These are phyloP conservation scores for Operophtera brumata DNA, from an alignment of 2,888 invertebrate species.

Conservation along the genomic window DNA sequence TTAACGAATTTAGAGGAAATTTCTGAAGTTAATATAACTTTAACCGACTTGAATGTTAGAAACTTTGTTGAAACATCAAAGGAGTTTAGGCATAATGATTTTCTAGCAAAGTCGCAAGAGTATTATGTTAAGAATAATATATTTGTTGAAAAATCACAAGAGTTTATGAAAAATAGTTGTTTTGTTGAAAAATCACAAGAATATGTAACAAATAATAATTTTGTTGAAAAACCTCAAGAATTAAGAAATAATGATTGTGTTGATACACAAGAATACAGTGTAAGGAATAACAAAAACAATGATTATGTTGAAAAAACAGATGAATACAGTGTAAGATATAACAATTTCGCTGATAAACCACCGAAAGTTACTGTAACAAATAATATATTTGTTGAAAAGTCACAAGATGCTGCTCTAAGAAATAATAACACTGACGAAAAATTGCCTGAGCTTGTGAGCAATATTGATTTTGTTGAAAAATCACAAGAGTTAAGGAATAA, in stretches of 20 bases:
- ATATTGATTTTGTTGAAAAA: conserved; percentile 3
- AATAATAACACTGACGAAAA: not conserved
- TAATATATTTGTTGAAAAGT: not conserved
- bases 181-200: conserved; percentile 11
- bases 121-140: not conserved
- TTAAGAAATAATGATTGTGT: conserved; percentile 2
- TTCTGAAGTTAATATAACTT: conserved; percentile 19
- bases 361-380: not conserved
- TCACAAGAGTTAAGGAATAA: not conserved
- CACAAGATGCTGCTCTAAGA: not conserved
- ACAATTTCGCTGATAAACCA: conserved; percentile 2
- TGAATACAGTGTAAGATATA: not conserved
- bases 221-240: not conserved
- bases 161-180: not conserved
- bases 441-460: conserved; percentile 2
- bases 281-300: not conserved
- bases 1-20: conserved; percentile 21
- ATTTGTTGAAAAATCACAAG: conserved; percentile 11
- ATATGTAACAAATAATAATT: not conserved
- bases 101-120: conserved; percentile 2
- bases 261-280: not conserved
- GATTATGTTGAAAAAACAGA: conserved; percentile 2
- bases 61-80: conserved; percentile 17
- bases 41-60: conserved; percentile 18
- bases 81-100: conserved; percentile 2